phyloP scores from a whole-genome alignment of 2,113 vertebrate species.

The Meles meles region DNA sequence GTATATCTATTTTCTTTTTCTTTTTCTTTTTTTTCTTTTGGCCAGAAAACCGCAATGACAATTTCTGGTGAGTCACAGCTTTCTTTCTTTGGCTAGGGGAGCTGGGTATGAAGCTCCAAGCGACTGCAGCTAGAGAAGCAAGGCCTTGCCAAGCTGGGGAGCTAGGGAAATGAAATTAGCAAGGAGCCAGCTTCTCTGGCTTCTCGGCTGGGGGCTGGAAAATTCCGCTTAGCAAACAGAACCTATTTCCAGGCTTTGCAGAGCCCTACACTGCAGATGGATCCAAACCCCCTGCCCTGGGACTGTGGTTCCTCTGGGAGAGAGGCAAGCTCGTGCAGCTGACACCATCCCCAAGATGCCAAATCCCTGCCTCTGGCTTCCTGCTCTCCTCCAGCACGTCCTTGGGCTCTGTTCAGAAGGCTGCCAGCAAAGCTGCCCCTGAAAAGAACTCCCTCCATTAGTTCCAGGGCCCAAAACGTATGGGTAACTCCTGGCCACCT shows the following conservation, averaged over 20 bases:
- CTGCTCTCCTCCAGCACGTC: not conserved
- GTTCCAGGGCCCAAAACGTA: not conserved
- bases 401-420: not conserved
- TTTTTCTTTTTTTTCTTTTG: not conserved
- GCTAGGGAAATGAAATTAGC: conserved; percentile 59
- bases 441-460: not conserved
- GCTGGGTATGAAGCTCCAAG: conserved; percentile 43
- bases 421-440: not conserved
- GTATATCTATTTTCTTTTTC: not conserved
- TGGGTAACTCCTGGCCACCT: not conserved
- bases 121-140: not conserved
- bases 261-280: not conserved
- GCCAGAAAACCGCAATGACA: conserved; percentile 56
- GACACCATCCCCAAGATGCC: not conserved
- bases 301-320: not conserved
- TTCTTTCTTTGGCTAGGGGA: conserved; percentile 51
- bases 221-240: conserved; percentile 64
- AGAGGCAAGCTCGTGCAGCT: not conserved
- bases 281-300: not conserved
- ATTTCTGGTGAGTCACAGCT: conserved; percentile 73
- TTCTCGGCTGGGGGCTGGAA: conserved; percentile 29
- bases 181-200: conserved; percentile 14
- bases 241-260: conserved; percentile 35
- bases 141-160: conserved; percentile 55
- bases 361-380: not conserved